Base-by-base conservation (phyloP, 2,113 vertebrate genomes). In the Esox niger region DNA sequence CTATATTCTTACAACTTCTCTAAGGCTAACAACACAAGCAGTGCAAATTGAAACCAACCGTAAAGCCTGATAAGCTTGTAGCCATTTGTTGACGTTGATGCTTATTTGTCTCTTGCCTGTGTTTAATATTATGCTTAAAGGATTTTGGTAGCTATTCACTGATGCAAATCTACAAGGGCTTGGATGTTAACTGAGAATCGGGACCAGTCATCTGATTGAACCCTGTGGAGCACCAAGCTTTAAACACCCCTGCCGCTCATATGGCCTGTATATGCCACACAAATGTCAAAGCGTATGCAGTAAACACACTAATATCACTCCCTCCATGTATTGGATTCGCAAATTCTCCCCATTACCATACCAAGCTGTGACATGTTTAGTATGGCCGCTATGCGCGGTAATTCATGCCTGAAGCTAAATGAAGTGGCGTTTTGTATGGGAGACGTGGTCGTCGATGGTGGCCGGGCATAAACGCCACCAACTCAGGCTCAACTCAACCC, bases 61-160 rank as follows among this genome's bases (percentile, higher is more conserved):
- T 68, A n/a, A 60, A 26, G 52, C 1, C 29, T 31, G 72, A 68
- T 79, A 57, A 81, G 78, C 75, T 32, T 68, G 77, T n/a, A n/a
- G 75, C 46, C 11, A 74, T 77, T 78, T 62, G 74, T 67, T 76
- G 74, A 56, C 38, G 65, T 60, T 43, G 58, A 68, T 31, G 66
- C 84, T 80, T n/a, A n/a, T n/a, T n/a, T 74, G 79, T 78, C 64
- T 79, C 60, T 83, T 80, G 81, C 84, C 82, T 81, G 77, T 74
- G 80, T 83, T 76, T 82, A 57, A 31, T 67, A 56, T 57, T 1
- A 26, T 21, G 78, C 55, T 59, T 4, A 23, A 52, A 70, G 64
- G 69, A 68, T 2, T 10, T 13, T 25, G 11, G 11, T 29, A 69
- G 55, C 68, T 63, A n/a, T 43, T 29, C 43, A 2, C 49, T 27